phyloP scores from a whole-genome alignment of 2,888 invertebrate genomes.

The Junonia oenone region DNA sequence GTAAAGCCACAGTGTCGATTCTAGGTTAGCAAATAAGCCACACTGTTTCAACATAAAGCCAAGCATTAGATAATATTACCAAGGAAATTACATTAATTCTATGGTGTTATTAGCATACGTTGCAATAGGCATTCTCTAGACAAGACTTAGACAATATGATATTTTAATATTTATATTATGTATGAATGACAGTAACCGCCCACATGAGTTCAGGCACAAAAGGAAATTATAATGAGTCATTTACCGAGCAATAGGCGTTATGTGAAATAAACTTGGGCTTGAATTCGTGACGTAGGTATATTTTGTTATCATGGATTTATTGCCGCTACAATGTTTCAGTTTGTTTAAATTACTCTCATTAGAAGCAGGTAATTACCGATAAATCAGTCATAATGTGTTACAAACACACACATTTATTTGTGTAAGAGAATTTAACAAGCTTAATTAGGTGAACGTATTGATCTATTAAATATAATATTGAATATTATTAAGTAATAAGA shows the following conservation, averaged over 20 bases:
- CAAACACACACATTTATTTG: too few species aligned
- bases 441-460: too few species aligned
- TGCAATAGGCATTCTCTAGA: not conserved
- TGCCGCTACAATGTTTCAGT: not conserved
- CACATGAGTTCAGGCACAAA: conserved; percentile 17
- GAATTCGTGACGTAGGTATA: not conserved
- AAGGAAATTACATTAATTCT: not conserved
- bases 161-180: conserved; percentile 12
- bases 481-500: too few species aligned
- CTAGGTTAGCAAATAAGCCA: too few species aligned
- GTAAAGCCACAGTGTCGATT: too few species aligned
- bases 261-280: not conserved
- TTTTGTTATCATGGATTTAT: not conserved
- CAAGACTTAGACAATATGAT: not conserved
- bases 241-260: conserved; percentile 4
- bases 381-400: too few species aligned
- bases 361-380: not conserved
- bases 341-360: not conserved
- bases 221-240: conserved; percentile 27
- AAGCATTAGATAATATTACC: not conserved
- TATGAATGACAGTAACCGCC: conserved; percentile 19
- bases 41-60: too few species aligned
- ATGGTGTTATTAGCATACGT: conserved; percentile 1
- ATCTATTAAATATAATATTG: too few species aligned
- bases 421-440: too few species aligned